Evolutionary conservation across 2,797 vertebrate genomes (phyloP), one percentile per base, ranked within the genome.

Genomic region (Erpetoichthys calabaricus): DNA sequence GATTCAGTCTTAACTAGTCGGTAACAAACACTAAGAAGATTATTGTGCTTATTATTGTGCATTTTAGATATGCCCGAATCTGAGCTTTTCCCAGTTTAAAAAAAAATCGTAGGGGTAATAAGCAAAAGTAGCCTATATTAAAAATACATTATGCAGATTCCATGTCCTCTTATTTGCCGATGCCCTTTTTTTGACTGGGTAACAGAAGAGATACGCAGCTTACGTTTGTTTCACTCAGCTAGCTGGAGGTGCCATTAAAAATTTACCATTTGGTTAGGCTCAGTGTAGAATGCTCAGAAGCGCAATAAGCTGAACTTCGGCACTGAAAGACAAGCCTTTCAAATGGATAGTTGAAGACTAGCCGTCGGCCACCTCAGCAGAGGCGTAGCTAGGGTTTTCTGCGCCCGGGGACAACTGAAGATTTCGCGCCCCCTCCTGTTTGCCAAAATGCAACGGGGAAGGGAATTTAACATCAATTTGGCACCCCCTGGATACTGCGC

Each of bases 181-280:
- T 43, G 76, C 73, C 80, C 77, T 83, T 88, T 86, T 80, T 86
- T 74, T 78, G 65, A 66, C 5, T 43, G 66, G 67, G 86, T 85
- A 89, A 88, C 73, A 73, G 60, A 62, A 65, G 78, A 83, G 79
- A 77, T 44, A 55, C 63, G 65, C 65, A 71, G 78, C 68, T 73
- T 83, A 84, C 80, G 79, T 86, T 88, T 87, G 84, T 86, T 78
- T 79, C 75, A 77, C 66, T 71, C 64, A 63, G 68, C 86, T 75
- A 85, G 87, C 87, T 83, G 87, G 88, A 89, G 81, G 89, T 89
- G 73, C 69, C 65, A 46, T 81, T 80, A 82, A 79, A 65, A 84
- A 83, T 80, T 65, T 81, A 78, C 80, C 87, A 87, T 80, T 87
- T 85, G 83, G 84, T 81, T 78, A 82, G 83, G 81, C 84, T 80